Percentiles rank a stretch among this genome's conserved stretches.
Evolutionary conservation across 2,113 vertebrate species (phyloP).

Genomic region (Otolemur garnettii): DNA sequence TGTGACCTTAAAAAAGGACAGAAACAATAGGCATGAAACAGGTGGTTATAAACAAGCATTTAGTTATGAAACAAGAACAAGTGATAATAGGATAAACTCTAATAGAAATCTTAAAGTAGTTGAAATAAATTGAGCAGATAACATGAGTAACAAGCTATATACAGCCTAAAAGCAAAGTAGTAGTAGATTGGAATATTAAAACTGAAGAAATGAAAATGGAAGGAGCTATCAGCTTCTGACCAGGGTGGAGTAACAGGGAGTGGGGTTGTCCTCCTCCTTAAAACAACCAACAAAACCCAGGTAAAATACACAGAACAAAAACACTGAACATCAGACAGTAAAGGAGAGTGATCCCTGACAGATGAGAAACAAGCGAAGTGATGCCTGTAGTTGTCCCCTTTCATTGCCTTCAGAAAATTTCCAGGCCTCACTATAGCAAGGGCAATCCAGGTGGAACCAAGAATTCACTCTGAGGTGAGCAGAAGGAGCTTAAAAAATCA

Average conservation of each 20-base stretch:
- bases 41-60: background rate
- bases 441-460: background rate
- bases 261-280: background rate
- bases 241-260: background rate
- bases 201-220: conserved; percentile 1
- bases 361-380: background rate
- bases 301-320: background rate
- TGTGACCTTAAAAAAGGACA: background rate
- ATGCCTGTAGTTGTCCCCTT: background rate
- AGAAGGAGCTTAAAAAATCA: background rate
- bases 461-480: background rate
- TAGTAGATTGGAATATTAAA: background rate
- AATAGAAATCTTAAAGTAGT: background rate
- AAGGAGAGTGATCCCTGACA: background rate
- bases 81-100: background rate
- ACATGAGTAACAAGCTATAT: background rate
- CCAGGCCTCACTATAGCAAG: background rate
- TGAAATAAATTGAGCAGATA: conserved; percentile 7
- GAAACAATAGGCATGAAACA: conserved; percentile 12
- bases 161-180: background rate
- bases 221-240: background rate
- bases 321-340: background rate
- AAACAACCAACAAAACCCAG: background rate
- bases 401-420: background rate
- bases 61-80: conserved; percentile 9